Percentiles rank a stretch among this genome's conserved stretches.
These are phyloP conservation scores for Standfussiana lucernea DNA, from an alignment of 2,888 invertebrate species.

Conservation along the genomic window DNA sequence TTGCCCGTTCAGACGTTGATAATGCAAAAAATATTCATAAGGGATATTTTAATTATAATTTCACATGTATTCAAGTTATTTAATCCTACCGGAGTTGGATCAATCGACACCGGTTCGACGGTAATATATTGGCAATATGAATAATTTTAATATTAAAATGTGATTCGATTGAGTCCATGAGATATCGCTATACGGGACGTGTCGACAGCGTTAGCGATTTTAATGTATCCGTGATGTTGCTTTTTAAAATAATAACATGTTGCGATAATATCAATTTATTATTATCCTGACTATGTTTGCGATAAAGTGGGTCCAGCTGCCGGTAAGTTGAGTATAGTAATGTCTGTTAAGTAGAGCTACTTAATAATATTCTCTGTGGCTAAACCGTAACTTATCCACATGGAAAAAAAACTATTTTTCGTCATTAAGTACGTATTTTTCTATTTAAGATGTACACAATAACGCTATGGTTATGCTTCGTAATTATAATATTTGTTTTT, in stretches of 20 bases:
- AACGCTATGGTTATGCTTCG: neutral
- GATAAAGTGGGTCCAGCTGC: conserved; percentile 47
- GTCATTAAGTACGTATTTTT: neutral
- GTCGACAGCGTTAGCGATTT: conserved; percentile 63
- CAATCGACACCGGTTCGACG: conserved; percentile 68
- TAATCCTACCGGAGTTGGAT: conserved; percentile 76
- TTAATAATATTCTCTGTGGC: conserved; percentile 4
- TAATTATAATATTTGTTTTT: neutral
- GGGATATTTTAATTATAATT: conserved; percentile 85
- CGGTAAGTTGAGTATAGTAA: neutral
- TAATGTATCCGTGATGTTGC: conserved; percentile 28
- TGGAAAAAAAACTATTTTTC: neutral
- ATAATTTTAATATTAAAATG: conserved; percentile 75
- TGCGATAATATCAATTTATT: conserved; percentile 39
- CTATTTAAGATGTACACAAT: neutral
- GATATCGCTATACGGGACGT: conserved; percentile 62
- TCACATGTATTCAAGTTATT: conserved; percentile 76
- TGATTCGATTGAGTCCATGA: conserved; percentile 72
- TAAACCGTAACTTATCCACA: neutral
- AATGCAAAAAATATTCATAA: conserved; percentile 78
- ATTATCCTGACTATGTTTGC: conserved; percentile 41
- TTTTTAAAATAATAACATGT: conserved; percentile 38
- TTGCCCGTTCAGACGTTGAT: conserved; percentile 68
- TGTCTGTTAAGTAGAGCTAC: conserved; percentile 9
- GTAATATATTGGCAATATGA: conserved; percentile 69